phyloP scores from a whole-genome alignment of 2,113 vertebrate species.

The Marcusenius ussheri region DNA sequence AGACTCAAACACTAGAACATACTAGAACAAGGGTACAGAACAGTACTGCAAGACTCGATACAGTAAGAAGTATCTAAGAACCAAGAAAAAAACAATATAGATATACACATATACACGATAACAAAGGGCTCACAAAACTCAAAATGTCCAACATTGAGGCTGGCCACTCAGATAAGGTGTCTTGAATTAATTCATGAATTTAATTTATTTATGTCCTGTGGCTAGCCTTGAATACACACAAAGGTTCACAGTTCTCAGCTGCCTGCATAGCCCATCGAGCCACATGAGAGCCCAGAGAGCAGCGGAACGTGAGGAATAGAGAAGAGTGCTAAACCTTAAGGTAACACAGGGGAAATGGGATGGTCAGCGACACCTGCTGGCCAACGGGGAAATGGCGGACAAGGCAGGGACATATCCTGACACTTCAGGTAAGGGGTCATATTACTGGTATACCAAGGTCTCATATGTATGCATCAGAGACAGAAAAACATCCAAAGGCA shows the following conservation, averaged over 20 bases:
- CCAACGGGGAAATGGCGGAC: not conserved
- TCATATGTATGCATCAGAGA: not conserved
- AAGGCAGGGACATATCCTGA: not conserved
- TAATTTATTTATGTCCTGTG: not conserved
- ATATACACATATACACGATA: not conserved
- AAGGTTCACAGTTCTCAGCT: not conserved
- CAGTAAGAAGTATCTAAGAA: not conserved
- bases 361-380: not conserved
- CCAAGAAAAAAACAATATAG: not conserved
- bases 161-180: not conserved
- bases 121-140: not conserved
- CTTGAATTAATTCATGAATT: not conserved
- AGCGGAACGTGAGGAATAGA: not conserved
- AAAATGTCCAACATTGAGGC: not conserved
- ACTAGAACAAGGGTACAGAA: not conserved
- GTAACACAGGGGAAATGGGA: not conserved
- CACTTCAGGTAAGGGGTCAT: not conserved
- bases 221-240: not conserved
- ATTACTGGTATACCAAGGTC: not conserved
- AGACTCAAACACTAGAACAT: not conserved
- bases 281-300: not conserved
- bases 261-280: not conserved
- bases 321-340: not conserved
- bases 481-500: not conserved
- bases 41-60: not conserved